Percentiles rank a stretch among this genome's conserved stretches.
Conservation (phyloP, 2,888 invertebrate species). For the Brachypterus glaber region DNA sequence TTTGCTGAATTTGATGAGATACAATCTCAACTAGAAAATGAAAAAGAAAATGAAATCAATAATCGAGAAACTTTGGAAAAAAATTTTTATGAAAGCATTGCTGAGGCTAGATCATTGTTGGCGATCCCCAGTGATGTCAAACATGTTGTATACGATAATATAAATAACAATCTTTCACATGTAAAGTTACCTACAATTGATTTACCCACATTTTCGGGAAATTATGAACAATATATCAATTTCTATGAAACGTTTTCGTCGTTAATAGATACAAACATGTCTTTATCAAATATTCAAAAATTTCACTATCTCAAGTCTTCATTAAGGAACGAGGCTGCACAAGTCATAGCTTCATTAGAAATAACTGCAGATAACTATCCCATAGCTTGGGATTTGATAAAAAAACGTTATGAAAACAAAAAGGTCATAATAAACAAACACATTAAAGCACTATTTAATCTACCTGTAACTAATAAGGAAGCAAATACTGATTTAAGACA, state of each 20-base stretch:
- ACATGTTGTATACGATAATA: too few relatives aligned
- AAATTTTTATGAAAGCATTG: too few relatives aligned
- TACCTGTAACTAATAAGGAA: constrained; percentile 5
- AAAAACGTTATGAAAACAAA: constrained; percentile 10
- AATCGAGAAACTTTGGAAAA: too few relatives aligned
- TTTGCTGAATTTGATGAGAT: too few relatives aligned
- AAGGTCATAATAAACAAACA: constrained; percentile 6
- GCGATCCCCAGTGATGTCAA: too few relatives aligned
- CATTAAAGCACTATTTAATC: constrained; percentile 7
- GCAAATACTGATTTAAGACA: constrained; percentile 2
- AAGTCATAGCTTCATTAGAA: constrained; percentile 1
- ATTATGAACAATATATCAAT: constrained; percentile 6
- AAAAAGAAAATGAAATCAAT: too few relatives aligned
- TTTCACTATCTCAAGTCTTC: constrained; percentile 6
- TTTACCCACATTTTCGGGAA: too few relatives aligned
- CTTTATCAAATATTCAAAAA: constrained; percentile 6
- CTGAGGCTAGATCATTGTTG: too few relatives aligned
- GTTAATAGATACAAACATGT: constrained; percentile 2
- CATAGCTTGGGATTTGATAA: constrained; percentile 7
- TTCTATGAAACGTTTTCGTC: constrained; percentile 5
- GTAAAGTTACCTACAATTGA: too few relatives aligned
- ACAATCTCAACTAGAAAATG: too few relatives aligned
- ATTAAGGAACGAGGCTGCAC: constrained; percentile 5
- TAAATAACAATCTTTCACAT: too few relatives aligned
- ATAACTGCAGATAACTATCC: constrained; percentile 3